A percentile compares a stretch with the other conserved stretches of the same genome.
Evolutionary conservation across 2,797 vertebrate species (phyloP).

Genomic region (Gymnopithys bicolor): DNA sequence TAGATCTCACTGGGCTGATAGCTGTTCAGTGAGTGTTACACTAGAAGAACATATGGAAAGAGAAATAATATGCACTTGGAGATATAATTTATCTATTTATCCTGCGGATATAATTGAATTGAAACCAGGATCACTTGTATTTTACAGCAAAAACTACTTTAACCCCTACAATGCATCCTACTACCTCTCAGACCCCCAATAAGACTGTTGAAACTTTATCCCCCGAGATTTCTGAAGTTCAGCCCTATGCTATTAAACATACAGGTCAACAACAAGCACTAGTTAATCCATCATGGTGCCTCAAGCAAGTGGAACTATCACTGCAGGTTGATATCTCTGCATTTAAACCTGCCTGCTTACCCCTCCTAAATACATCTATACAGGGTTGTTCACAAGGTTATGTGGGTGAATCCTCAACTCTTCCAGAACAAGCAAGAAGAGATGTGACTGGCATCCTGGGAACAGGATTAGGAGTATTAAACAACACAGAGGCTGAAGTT

Average conservation of each 20-base stretch:
- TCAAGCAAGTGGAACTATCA: not conserved
- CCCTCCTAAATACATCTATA: not conserved
- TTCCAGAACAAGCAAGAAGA: rapidly evolving
- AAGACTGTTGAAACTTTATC: not conserved
- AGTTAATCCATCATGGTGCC: not conserved
- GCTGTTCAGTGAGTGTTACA: not conserved
- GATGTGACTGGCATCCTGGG: not conserved
- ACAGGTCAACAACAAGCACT: not conserved
- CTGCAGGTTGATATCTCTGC: not conserved
- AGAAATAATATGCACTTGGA: not conserved
- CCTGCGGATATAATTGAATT: not conserved
- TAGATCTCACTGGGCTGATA: not conserved
- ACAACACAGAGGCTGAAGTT: not conserved
- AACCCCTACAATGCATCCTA: rapidly evolving
- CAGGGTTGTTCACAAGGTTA: not conserved
- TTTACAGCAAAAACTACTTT: not conserved
- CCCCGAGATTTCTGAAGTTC: not conserved
- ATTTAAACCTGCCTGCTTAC: not conserved
- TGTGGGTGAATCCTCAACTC: not conserved
- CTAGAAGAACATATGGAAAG: not conserved
- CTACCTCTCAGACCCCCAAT: not conserved
- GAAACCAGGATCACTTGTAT: not conserved
- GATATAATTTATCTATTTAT: not conserved
- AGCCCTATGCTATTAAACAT: not conserved
- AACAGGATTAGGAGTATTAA: not conserved